phyloP scores from a whole-genome alignment of 2,113 vertebrate genomes.

The Sander vitreus region DNA sequence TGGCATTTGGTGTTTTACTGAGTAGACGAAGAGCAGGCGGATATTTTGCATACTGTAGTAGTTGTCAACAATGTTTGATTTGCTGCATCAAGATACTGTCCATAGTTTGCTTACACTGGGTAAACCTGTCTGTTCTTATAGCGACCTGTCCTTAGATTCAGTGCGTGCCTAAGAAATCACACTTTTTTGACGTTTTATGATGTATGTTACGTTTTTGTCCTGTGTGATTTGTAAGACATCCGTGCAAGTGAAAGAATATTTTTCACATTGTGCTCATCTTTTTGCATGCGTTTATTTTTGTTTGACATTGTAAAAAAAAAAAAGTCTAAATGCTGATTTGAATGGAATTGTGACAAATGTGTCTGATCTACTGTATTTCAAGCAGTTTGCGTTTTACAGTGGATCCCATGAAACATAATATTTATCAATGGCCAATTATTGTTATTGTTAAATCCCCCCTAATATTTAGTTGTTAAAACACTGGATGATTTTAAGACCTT shows the following conservation, averaged over 20 bases:
- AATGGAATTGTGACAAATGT: constrained; percentile 45
- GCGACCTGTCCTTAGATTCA: constrained; percentile 50
- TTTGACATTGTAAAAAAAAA: constrained; percentile 37
- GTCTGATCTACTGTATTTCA: constrained; percentile 48
- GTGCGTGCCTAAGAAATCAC: constrained; percentile 68
- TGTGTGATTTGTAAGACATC: constrained; percentile 44
- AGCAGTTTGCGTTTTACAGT: constrained; percentile 42
- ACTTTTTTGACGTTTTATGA: constrained; percentile 42
- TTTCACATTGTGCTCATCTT: constrained; percentile 42
- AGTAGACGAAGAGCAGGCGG: constrained; percentile 31
- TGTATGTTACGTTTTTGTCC: constrained; percentile 55
- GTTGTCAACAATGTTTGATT: constrained; percentile 41
- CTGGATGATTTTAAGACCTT: constrained; percentile 17
- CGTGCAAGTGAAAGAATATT: constrained; percentile 25
- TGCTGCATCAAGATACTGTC: constrained; percentile 55
- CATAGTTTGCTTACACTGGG: constrained; percentile 39
- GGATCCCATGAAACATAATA: constrained; percentile 34
- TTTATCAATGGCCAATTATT: constrained; percentile 42
- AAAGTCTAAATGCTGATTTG: constrained; percentile 34
- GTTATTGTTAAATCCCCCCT: neutral
- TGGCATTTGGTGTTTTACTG: constrained; percentile 41
- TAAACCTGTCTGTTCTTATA: constrained; percentile 32
- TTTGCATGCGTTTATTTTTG: constrained; percentile 72
- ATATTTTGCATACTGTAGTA: constrained; percentile 36
- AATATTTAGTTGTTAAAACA: constrained; percentile 19